Evolutionary conservation across 2,888 invertebrate species (phyloP).

Genomic region (Apamea sordens): DNA sequence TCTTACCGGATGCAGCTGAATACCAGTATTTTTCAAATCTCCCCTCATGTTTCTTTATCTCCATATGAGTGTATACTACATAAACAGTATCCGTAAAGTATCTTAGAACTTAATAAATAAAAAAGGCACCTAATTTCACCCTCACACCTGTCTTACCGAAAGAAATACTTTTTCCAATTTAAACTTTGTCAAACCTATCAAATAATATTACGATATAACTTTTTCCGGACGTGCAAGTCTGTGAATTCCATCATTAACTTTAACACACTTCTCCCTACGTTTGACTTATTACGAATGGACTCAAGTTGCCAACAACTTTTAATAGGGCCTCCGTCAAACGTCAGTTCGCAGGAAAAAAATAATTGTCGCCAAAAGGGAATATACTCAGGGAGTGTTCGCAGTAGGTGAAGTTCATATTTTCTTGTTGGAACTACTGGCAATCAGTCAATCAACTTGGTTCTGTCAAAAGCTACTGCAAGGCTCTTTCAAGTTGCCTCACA

Average conservation of each 20-base stretch:
- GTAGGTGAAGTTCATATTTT: constrained; percentile 35
- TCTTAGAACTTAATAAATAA: neutral
- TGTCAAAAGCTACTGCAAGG: rapidly evolving
- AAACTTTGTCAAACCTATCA: constrained; percentile 57
- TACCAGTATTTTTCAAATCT: too few species aligned
- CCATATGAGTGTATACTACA: neutral
- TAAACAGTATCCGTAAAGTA: neutral
- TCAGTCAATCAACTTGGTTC: neutral
- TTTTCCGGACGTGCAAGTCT: constrained; percentile 50
- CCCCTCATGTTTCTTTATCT: too few species aligned
- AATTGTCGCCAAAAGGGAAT: constrained; percentile 61
- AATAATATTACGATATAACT: constrained; percentile 61
- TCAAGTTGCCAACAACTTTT: constrained; percentile 76
- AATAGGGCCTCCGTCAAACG: constrained; percentile 77
- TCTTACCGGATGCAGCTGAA: too few species aligned
- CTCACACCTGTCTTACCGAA: neutral
- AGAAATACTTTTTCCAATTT: constrained; percentile 50
- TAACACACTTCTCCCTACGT: constrained; percentile 63
- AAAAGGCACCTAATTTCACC: neutral
- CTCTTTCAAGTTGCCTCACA: neutral
- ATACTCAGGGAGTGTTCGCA: neutral
- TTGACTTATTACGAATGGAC: constrained; percentile 70
- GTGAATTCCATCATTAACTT: constrained; percentile 64
- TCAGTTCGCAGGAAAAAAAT: constrained; percentile 64
- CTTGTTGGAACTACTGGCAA: neutral